A percentile compares a stretch with the other conserved stretches of the same genome.
phyloP scores from a whole-genome alignment of 2,888 invertebrate species.

The Aspidiotus rigidus region DNA sequence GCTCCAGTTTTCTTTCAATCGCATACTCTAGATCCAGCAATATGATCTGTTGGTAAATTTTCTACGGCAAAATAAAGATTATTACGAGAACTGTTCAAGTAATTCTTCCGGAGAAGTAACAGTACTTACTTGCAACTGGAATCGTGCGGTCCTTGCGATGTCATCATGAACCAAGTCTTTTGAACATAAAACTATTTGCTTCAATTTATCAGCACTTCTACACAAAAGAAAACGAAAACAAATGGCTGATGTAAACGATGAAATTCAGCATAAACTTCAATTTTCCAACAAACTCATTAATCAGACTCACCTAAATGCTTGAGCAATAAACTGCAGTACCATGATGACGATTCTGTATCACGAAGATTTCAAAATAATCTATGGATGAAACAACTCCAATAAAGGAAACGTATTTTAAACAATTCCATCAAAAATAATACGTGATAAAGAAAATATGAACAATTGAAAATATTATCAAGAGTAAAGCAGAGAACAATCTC shows the following conservation, averaged over 20 bases:
- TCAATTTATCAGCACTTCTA: constrained; percentile 27
- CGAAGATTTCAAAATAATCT: too few relatives aligned
- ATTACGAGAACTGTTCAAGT: background rate
- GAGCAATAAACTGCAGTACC: constrained; percentile 25
- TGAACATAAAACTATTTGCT: constrained; percentile 17
- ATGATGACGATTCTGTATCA: background rate
- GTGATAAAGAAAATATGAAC: too few relatives aligned
- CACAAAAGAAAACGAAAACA: background rate
- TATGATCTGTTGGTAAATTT: constrained; percentile 64
- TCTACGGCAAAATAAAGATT: constrained; percentile 41
- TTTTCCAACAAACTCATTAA: background rate
- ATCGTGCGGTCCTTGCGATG: constrained; percentile 17
- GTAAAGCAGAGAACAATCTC: too few relatives aligned
- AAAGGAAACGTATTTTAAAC: too few relatives aligned
- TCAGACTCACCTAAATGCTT: constrained; percentile 18
- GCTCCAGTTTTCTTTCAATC: constrained; percentile 78
- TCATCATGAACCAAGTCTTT: constrained; percentile 21
- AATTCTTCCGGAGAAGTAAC: background rate
- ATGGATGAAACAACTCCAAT: too few relatives aligned
- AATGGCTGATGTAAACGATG: background rate
- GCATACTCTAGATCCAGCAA: constrained; percentile 76
- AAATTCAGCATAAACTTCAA: too few relatives aligned
- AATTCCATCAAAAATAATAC: too few relatives aligned
- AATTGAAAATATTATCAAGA: too few relatives aligned
- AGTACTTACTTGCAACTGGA: constrained; percentile 23